Evolutionary conservation across 2,888 invertebrate species (phyloP), one percentile per base, ranked within the genome.

Genomic region (Augochlorella aurata): DNA sequence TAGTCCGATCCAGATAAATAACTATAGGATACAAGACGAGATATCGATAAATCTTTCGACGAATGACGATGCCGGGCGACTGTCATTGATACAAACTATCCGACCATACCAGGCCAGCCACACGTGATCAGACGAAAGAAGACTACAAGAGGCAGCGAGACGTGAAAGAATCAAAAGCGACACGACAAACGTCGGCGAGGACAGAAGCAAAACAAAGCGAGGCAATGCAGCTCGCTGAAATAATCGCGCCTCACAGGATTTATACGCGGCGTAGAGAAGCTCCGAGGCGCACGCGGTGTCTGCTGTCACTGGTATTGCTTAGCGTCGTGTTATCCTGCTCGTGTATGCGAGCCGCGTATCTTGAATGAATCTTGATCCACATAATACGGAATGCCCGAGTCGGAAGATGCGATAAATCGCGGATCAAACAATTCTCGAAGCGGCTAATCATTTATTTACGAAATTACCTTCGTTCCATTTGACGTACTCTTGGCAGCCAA

Each of bases 151-250:
- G 50, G 73, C 79, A 81, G 79, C 75, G 74, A 84, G 85, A 84
- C 74, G 72, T 77, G 79, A 81, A 87, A 75, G 77, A 84, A 87
- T 86, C 82, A 87, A 87, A 86, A 87, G 82, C 82, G 87, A 86
- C 87, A 74, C 78, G 78, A 70, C 76, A 63, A 77, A 79, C 73
- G 65, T 66, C 63, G n/a, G 38, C 70, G 47, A 44, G 69, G 49
- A 70, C 74, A 83, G 66, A 73, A 86, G 85, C 77, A 87, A 87
- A 87, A 87, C 85, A 69, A 82, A 80, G 69, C 47, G 74, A 45
- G 29, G 44, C 65, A 44, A 71, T 77, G 77, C 79, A 49, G 82
- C 82, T 52, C 75, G 87, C 68, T 82, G 79, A 84, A 86, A 82
- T 85, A 87, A 87, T 87, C 85, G 82, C 87, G 85, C 78, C 82